These are phyloP conservation scores for Hirtodrosophila alboralis DNA, from an alignment of 2,888 invertebrate species.

Conservation along the genomic window DNA sequence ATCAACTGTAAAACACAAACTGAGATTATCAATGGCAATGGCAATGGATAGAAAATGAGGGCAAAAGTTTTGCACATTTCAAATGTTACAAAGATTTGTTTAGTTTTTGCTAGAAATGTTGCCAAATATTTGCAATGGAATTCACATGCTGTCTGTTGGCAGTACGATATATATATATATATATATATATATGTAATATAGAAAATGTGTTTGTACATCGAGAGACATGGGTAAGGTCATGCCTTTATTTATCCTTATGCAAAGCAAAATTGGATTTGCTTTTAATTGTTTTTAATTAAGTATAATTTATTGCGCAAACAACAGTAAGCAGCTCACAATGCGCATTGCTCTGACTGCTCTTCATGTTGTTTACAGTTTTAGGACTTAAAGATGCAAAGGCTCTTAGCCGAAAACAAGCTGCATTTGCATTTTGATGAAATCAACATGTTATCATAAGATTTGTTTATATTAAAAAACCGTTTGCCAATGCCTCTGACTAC, in stretches of 20 bases:
- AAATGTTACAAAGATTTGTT: slow-evolving; percentile 72
- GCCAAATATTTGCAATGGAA: slow-evolving; percentile 68
- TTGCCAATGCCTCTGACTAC: neutral
- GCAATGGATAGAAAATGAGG: neutral
- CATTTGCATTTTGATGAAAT: slow-evolving; percentile 61
- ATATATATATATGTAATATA: too few relatives aligned
- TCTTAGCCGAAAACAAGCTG: slow-evolving; percentile 27
- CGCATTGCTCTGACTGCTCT: slow-evolving; percentile 20
- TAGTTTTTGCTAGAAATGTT: slow-evolving; percentile 60
- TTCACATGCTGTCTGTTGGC: slow-evolving; percentile 38
- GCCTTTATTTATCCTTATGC: slow-evolving; percentile 35
- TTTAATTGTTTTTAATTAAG: slow-evolving; percentile 82
- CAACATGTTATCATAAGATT: slow-evolving; percentile 44
- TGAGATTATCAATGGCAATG: slow-evolving; percentile 47
- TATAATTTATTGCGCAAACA: slow-evolving; percentile 77
- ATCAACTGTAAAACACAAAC: slow-evolving; percentile 58
- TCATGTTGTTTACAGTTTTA: slow-evolving; percentile 10
- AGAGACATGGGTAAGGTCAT: slow-evolving; percentile 20
- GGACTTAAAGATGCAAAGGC: slow-evolving; percentile 27
- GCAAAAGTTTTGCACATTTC: slow-evolving; percentile 69
- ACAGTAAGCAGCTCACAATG: slow-evolving; percentile 52
- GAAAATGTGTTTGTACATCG: slow-evolving; percentile 2
- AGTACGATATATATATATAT: too few relatives aligned
- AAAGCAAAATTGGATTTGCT: slow-evolving; percentile 72
- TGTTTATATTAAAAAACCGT: slow-evolving; percentile 18